Percentiles rank a stretch among this genome's conserved stretches.
Evolutionary conservation across 2,113 vertebrate genomes (phyloP).

Genomic region (Bubo bubo): DNA sequence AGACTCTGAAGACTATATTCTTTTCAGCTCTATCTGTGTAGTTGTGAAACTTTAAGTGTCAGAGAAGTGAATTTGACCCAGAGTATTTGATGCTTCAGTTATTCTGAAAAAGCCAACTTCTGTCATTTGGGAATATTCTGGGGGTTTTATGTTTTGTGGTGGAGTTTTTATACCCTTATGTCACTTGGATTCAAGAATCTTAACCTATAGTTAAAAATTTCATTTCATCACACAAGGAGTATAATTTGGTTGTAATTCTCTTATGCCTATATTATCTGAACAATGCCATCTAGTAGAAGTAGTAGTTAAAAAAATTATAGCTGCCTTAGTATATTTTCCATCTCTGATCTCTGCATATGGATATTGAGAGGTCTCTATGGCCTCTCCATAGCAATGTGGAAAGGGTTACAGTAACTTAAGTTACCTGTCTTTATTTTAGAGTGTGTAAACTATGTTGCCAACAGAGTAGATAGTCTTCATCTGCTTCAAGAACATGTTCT

Average conservation of each 20-base stretch:
- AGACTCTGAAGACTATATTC: not conserved
- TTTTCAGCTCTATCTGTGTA: not conserved
- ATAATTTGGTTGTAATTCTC: not conserved
- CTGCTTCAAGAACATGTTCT: not conserved
- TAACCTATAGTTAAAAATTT: not conserved
- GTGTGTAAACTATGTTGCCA: not conserved
- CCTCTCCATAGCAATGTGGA: not conserved
- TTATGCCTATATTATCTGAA: not conserved
- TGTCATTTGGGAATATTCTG: not conserved
- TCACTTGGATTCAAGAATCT: not conserved
- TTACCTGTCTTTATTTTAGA: not conserved
- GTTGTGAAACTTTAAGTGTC: not conserved
- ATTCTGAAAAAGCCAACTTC: not conserved
- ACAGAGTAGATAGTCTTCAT: not conserved
- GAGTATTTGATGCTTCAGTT: not conserved
- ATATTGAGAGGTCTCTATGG: not conserved
- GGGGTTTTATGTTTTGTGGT: not conserved
- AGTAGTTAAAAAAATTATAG: not conserved
- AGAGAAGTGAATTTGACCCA: not conserved
- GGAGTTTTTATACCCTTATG: not conserved
- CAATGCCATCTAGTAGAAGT: not conserved
- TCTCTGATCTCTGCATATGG: not conserved
- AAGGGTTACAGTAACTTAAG: not conserved
- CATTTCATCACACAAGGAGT: not conserved
- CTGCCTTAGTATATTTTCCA: not conserved